Evolutionary conservation across 2,888 invertebrate species (phyloP), one percentile per base, ranked within the genome.

Genomic region (Eilema sororculum): DNA sequence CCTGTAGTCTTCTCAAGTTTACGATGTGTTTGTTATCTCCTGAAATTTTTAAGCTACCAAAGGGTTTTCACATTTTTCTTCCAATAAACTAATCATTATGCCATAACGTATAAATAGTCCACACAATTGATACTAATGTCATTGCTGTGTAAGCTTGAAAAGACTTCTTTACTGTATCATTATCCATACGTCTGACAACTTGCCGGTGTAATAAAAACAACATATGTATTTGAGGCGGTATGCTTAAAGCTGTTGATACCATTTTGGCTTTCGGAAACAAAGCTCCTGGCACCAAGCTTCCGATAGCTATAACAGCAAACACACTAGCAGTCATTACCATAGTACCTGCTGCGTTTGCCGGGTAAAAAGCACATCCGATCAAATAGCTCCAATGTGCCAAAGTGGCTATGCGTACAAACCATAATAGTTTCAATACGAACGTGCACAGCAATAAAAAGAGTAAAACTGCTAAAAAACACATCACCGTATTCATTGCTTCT

Each of bases 361-460:
- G 87, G 24, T 82, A 89, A 12, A 90, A 16, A 6, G 84, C 74
- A n/a, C 80, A 78, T 22, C 90, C 91, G 56, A 92, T 67, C 5
- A 90, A 74, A 65, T 90, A 90, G 69, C 91, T 90, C 91, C 91
- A 92, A 67, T 92, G 91, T 22, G 88, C 90, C 59, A 92, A 75
- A 10, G 88, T 82, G 24, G 86, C 88, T 56, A 90, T 77, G 8
- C 90, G 86, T 46, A 90, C 52, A 12, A 87, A 20, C 88, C 90
- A 90, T 13, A 91, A 71, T 24, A 84, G 2, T 72, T 88, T 89
- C 1, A 84, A 65, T 62, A 84, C 16, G 1, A 86, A 25, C 25
- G 84, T 79, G 68, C 85, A 75, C 60, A 76, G 78, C 10, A 86
- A 4, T 22, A 86, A 57, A 12, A 85, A 0, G 4, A 74, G 30